Evolutionary conservation across 2,113 vertebrate species (phyloP), one percentile per base, ranked within the genome.

Genomic region (Gulo gulo): DNA sequence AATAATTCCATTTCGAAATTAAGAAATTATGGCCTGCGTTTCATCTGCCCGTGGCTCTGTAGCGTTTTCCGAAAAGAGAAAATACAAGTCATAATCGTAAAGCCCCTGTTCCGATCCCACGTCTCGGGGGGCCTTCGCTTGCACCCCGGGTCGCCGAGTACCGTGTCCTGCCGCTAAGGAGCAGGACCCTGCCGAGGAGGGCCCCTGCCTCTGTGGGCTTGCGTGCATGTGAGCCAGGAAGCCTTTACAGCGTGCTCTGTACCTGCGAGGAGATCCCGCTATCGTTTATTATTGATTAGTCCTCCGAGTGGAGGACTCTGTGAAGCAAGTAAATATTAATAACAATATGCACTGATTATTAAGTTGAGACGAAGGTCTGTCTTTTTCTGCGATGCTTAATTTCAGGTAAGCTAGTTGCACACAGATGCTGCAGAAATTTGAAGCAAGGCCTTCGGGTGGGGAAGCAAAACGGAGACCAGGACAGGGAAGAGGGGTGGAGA

Each of bases 241-340:
- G 67, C 82, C 12, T 59, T 55, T 14, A 26, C 12, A 24, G 12
- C 23, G 10, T 39, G 39, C 71, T 69, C 23, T 65, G 39, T 82
- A 7, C 73, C 95, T 96, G 21, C 88, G 26, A 88, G 88, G 84
- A 88, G 80, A n/a, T 74, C 83, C 90, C 81, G 50, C 76, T 59
- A 31, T 97, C 52, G 4, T 93, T 82, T 95, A 65, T 95, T 94
- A 84, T 86, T 95, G 87, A 97, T 83, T 67, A 81, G 36, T 91
- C 80, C 91, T 88, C 80, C 24, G 76, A 84, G 85, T 78, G 34
- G 86, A n/a, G n/a, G n/a, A n/a, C 65, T 36, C 50, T 86, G 42
- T n/a, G 59, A 94, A 84, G 31, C 83, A 31, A 74, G 95, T 97
- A 86, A 97, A 94, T 89, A 92, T 92, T 95, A 97, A 79, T 96